Conservation (phyloP, 2,113 vertebrate species). For the Numenius arquata region DNA sequence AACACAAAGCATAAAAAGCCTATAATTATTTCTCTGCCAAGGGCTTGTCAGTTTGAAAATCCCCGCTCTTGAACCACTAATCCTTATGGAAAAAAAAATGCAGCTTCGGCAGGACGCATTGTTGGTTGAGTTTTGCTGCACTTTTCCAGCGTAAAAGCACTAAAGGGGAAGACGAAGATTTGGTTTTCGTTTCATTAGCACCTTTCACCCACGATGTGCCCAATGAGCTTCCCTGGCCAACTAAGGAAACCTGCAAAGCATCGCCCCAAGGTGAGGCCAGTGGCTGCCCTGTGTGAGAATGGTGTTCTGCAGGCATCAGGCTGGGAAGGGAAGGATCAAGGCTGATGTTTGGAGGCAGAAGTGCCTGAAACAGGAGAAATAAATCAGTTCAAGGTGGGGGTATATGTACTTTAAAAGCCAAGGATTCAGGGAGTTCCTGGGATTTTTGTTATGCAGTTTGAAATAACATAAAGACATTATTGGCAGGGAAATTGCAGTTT, state of each 20-base stretch:
- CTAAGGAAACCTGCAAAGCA: background rate
- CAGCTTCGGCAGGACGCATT: background rate
- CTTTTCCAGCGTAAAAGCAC: background rate
- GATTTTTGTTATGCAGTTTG: background rate
- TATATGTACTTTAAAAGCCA: background rate
- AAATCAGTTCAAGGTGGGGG: background rate
- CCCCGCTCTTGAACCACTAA: conserved; percentile 53
- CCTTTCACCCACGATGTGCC: background rate
- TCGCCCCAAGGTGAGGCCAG: background rate
- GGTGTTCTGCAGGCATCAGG: background rate
- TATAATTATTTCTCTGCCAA: conserved; percentile 67
- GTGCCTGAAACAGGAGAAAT: conserved; percentile 5
- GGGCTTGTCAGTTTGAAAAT: conserved; percentile 65
- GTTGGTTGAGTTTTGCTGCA: background rate
- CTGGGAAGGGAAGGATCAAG: background rate
- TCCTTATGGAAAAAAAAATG: background rate
- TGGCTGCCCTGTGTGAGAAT: background rate
- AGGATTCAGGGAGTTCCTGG: conserved; percentile 25
- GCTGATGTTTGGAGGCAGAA: background rate
- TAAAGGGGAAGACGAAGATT: background rate
- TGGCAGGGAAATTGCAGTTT: background rate
- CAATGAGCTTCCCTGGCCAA: rapidly evolving
- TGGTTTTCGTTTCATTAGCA: background rate
- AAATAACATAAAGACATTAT: conserved; percentile 1
- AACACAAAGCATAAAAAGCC: conserved; percentile 51